A percentile compares a stretch with the other conserved stretches of the same genome.
These are phyloP conservation scores for Lepidocyrtoides sp. DNA, from an alignment of 2,888 invertebrate species.

Conservation along the genomic window DNA sequence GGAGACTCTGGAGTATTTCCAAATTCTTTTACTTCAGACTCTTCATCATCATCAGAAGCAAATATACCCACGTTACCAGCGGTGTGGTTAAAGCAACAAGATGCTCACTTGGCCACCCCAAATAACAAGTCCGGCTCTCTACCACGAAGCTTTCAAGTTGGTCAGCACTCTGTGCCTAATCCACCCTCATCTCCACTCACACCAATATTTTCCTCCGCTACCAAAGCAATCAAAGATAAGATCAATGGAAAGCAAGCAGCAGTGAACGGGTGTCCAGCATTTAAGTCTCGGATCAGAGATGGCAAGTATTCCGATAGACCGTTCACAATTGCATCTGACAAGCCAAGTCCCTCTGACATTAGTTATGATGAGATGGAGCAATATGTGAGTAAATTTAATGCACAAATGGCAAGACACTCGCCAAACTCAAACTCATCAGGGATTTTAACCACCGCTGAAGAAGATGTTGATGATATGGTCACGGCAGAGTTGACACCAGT, in stretches of 20 bases:
- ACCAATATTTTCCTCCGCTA: slow-evolving; percentile 37
- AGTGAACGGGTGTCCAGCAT: slow-evolving; percentile 60
- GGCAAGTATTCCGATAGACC: slow-evolving; percentile 89
- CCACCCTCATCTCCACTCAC: slow-evolving; percentile 83
- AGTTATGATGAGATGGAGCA: slow-evolving; percentile 90
- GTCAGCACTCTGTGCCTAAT: slow-evolving; percentile 87
- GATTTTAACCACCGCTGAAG: slow-evolving; percentile 85
- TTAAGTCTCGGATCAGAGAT: slow-evolving; percentile 86
- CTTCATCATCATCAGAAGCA: slow-evolving; percentile 85
- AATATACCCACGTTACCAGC: slow-evolving; percentile 90
- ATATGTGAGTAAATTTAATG: slow-evolving; percentile 85
- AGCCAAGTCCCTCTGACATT: slow-evolving; percentile 89
- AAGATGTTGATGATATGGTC: slow-evolving; percentile 86
- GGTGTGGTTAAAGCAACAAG: slow-evolving; percentile 91
- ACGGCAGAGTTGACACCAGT: slow-evolving; percentile 87
- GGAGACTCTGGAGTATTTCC: slow-evolving; percentile 85
- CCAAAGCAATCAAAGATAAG: slow-evolving; percentile 54
- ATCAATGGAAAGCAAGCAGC: slow-evolving; percentile 62
- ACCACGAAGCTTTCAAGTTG: slow-evolving; percentile 92
- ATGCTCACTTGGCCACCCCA: slow-evolving; percentile 90
- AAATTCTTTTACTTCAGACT: slow-evolving; percentile 85
- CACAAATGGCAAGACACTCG: slow-evolving; percentile 84
- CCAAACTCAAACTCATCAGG: slow-evolving; percentile 81
- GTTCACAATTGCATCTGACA: slow-evolving; percentile 91
- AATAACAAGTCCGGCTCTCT: slow-evolving; percentile 92